Evolutionary conservation across 2,888 invertebrate genomes (phyloP).

Genomic region (Rapana venosa): DNA sequence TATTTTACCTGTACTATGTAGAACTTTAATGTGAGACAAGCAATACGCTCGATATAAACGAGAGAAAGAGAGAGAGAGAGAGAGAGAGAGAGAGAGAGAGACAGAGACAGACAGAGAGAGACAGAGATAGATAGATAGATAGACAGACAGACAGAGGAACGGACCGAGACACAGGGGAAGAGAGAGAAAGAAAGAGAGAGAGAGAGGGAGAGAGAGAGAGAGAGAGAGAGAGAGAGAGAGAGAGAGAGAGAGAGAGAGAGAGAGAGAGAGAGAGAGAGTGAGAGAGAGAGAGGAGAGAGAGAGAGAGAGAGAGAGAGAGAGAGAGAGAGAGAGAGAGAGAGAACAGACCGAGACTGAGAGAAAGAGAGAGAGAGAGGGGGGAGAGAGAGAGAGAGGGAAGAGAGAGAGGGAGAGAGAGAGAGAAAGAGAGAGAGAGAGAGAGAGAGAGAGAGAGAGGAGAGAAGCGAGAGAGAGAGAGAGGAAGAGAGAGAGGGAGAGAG

Average conservation of each 20-base stretch:
- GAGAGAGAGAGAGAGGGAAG: not conserved
- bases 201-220: not conserved
- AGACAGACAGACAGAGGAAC: not conserved
- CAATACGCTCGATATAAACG: too few relatives aligned
- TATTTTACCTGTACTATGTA: too few relatives aligned
- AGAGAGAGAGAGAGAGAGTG: not conserved
- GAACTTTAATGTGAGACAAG: too few relatives aligned
- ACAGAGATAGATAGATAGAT: too few relatives aligned
- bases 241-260: constrained; percentile 10
- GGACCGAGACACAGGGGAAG: not conserved
- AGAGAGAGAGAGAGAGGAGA: not conserved
- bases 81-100: too few relatives aligned
- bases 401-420: constrained; percentile 14
- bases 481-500: too few relatives aligned
- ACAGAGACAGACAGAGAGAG: too few relatives aligned
- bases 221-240: constrained; percentile 20
- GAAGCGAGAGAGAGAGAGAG: not conserved
- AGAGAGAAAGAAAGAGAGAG: not conserved
- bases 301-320: too few relatives aligned
- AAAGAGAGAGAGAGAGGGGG: not conserved
- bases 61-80: too few relatives aligned
- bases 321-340: not conserved
- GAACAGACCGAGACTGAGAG: not conserved
- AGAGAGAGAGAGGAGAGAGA: not conserved
- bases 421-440: not conserved